These are phyloP conservation scores for Pseudomyrmex pallidus DNA, from an alignment of 1,140 invertebrate species.

Conservation along the genomic window DNA sequence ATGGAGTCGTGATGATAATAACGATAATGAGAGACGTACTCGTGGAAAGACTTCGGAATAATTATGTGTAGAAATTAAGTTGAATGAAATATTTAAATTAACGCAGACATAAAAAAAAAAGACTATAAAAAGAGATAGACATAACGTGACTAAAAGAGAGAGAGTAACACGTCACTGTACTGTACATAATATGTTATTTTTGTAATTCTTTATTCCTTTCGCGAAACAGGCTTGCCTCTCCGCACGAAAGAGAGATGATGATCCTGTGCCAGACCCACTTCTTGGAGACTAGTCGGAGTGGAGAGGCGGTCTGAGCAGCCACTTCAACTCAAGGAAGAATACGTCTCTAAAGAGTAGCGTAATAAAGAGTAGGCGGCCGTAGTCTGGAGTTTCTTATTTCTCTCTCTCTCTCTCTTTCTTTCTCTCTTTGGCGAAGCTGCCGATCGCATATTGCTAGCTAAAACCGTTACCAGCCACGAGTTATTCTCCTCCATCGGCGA, in stretches of 20 bases:
- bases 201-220: neutral
- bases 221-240: neutral
- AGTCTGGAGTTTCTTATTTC: constrained; percentile 4
- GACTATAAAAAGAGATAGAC: too few relatives aligned
- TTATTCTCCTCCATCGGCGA: constrained; percentile 22
- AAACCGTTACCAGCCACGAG: constrained; percentile 42
- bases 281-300: constrained; percentile 62
- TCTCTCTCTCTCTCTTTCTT: neutral
- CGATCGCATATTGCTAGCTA: constrained; percentile 26
- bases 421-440: constrained; percentile 16
- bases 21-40: constrained; percentile 21
- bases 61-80: neutral
- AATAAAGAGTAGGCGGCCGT: constrained; percentile 53
- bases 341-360: constrained; percentile 70
- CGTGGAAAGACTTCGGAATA: neutral
- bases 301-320: constrained; percentile 71
- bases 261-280: constrained; percentile 37
- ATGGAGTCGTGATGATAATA: constrained; percentile 38
- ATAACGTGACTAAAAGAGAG: neutral
- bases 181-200: neutral
- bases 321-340: constrained; percentile 73
- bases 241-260: constrained; percentile 1
- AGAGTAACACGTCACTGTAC: too few relatives aligned
- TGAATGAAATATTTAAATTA: neutral
- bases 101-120: too few relatives aligned